Base-by-base conservation (phyloP, 2,888 invertebrate species). In the Acleris sparsana region DNA sequence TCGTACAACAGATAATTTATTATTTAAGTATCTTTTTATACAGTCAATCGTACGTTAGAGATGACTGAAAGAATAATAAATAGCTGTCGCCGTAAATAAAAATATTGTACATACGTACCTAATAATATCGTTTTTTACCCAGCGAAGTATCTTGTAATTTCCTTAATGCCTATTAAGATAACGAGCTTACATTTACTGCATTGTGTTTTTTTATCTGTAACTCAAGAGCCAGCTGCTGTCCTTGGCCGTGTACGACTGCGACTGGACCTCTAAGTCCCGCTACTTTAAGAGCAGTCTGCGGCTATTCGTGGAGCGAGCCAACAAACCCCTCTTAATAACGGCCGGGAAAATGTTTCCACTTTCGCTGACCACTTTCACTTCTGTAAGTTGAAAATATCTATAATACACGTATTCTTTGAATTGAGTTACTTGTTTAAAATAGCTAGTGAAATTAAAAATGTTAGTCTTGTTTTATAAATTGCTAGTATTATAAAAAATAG, bases 311-410 rank as follows among this genome's bases (percentile, higher is more conserved):
- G 84, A 85, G 69, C 81, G 87, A 61, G 73, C 79, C 22, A 81
- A 82, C 61, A 78, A 75, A 29, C 88, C 89, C 0, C 73, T 89
- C 2, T 76, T 79, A 4, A 81, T 89, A 56, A 83, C 75, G 9
- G 87, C 83, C 2, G 81, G 83, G 64, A 88, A 87, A 71, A 87
- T 88, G 85, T 87, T 89, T 68, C 79, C 80, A 20, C 73, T 90
- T 6, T 85, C 87, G 29, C 77, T 90, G 4, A 71, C 68, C 25
- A 85, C 88, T 56, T 90, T 88, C 73, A 82, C 85, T 69, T 86
- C 86, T 70, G 89, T 89, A 78, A 79, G 82, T 82, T 61, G 18
- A 51, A 65, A 56, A 60, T 56, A 55, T 17, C 51, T 49, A 55
- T 55, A 60, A 44, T 49, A 60, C 43, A 44, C 5, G 2, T n/a